Evolutionary conservation across 30 jellyfish, hydroid and myxozoan genomes (phyloP).

Genomic region (Mastigias papua): DNA sequence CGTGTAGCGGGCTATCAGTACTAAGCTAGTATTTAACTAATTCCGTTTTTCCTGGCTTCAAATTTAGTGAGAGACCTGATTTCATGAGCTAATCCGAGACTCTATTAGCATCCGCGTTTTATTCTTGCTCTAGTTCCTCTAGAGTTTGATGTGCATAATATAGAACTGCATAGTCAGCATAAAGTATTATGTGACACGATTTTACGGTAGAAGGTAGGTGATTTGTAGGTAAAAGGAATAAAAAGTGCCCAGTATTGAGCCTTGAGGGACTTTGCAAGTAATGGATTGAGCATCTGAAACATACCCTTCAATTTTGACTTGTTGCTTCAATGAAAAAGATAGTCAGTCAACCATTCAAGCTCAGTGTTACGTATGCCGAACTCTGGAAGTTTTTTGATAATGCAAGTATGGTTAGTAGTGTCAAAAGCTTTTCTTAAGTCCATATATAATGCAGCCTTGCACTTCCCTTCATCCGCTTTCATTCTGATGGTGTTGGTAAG

Average conservation of each 20-base stretch:
- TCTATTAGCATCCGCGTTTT: too few relatives aligned
- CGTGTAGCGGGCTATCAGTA: too few relatives aligned
- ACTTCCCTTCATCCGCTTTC: neutral
- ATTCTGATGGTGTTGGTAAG: neutral
- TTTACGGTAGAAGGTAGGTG: neutral
- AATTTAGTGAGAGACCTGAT: too few relatives aligned
- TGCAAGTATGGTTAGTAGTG: neutral
- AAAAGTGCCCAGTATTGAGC: neutral
- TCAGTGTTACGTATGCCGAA: neutral
- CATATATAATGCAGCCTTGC: neutral
- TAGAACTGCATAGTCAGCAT: neutral
- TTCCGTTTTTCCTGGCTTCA: too few relatives aligned
- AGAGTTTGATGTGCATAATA: too few relatives aligned
- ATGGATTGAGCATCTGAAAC: neutral
- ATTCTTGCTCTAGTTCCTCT: too few relatives aligned
- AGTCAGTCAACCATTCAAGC: neutral
- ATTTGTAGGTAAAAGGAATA: neutral
- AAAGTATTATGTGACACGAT: neutral
- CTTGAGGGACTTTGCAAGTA: neutral
- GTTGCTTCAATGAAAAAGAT: neutral
- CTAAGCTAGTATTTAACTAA: too few relatives aligned
- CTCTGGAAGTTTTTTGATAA: neutral
- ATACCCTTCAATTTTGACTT: neutral
- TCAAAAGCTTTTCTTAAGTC: neutral
- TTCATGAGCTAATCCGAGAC: too few relatives aligned